Conservation (phyloP, 2,113 vertebrate species). For the human region DNA sequence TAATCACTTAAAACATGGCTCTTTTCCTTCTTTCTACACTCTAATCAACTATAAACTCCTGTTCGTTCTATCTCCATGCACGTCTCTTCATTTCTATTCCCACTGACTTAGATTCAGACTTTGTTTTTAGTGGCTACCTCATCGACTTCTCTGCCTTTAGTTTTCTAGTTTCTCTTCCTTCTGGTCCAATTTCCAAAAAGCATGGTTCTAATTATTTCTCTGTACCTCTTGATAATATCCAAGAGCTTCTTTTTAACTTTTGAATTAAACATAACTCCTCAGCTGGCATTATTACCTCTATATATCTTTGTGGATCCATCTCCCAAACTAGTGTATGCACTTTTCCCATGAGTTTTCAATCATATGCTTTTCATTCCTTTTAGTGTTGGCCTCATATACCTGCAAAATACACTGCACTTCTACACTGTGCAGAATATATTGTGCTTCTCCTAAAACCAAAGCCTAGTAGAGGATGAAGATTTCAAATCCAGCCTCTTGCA, state of each 20-base stretch:
- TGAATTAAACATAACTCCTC: background rate
- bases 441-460: background rate
- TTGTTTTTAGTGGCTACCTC: background rate
- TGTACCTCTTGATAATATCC: background rate
- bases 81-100: background rate
- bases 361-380: background rate
- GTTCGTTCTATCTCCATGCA: background rate
- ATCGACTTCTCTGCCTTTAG: background rate
- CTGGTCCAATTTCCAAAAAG: background rate
- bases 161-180: background rate
- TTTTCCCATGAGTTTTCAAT: background rate
- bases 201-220: background rate
- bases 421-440: background rate
- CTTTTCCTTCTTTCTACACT: too few species aligned
- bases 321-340: background rate
- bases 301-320: background rate
- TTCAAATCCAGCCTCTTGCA: background rate
- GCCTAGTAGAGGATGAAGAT: background rate
- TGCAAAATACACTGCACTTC: background rate
- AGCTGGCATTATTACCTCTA: background rate
- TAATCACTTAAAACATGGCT: rapidly evolving
- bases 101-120: background rate
- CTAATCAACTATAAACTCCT: too few species aligned
- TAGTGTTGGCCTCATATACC: background rate
- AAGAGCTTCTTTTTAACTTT: background rate